A percentile compares a stretch with the other conserved stretches of the same genome.
Conservation (phyloP, 2,888 invertebrate species). For the Nemotelus pantherinus region DNA sequence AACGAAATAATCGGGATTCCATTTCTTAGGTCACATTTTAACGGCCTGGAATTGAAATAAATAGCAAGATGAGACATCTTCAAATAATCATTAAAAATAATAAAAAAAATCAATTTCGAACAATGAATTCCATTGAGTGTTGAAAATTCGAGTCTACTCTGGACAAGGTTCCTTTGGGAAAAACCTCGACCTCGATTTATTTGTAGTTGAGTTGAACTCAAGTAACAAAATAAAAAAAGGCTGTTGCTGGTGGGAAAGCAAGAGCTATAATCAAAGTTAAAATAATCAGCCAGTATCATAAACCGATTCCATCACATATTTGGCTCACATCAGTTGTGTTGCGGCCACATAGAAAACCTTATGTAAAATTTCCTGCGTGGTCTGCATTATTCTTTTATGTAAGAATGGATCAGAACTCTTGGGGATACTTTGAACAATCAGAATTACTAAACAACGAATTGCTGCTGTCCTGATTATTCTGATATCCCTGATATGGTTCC, state of each 20-base stretch:
- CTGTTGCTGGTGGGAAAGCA: neutral
- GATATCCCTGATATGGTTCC: constrained; percentile 75
- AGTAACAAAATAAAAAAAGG: too few species aligned
- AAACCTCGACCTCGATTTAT: too few species aligned
- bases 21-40: too few species aligned
- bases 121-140: too few species aligned
- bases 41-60: too few species aligned
- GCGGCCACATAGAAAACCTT: constrained; percentile 49
- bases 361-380: neutral
- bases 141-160: too few species aligned
- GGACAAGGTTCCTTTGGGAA: too few species aligned
- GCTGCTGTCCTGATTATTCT: constrained; percentile 70
- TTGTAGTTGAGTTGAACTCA: too few species aligned
- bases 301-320: constrained; percentile 58
- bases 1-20: too few species aligned
- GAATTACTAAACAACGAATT: constrained; percentile 66
- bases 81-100: too few species aligned
- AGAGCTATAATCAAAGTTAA: constrained; percentile 31
- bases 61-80: too few species aligned
- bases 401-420: constrained; percentile 65
- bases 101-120: too few species aligned
- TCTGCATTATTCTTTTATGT: constrained; percentile 24
- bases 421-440: constrained; percentile 67
- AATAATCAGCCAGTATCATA: constrained; percentile 60
- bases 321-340: constrained; percentile 66